Evolutionary conservation across 2,888 invertebrate genomes (phyloP), one percentile per base, ranked within the genome.

Genomic region (Pilophorus perplexus): DNA sequence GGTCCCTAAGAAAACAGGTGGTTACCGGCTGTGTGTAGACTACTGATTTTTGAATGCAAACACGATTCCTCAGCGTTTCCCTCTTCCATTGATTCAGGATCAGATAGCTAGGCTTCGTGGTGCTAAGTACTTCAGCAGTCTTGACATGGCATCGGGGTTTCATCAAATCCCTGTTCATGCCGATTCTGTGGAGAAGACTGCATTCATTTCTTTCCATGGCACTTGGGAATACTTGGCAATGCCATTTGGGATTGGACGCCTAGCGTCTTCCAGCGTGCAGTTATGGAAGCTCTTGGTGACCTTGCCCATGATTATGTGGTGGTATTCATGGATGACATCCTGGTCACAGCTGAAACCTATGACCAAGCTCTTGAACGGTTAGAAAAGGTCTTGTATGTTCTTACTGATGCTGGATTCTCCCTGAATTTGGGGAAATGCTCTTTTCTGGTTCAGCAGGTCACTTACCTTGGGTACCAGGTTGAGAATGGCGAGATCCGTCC

Each of bases 211-310:
- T n/a, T 42, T 12, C 22, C 12, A 64, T 64, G 64, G 64, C 4
- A 5, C 14, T 4, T 60, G 60, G 64, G 52, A 52, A 23, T 52
- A 16, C 22, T 18, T 52, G 22, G 33, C 52, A 14, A 64, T 52
- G 64, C 64, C 52, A 14, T 64, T 52, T 64, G 64, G 52, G 2
- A 40, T 64, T 3, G 2, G 74, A 74, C 73, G 0, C 74, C 74
- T 1, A 66, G 72, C 1, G 71, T 73, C 0, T 75, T 75, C 48
- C 74, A 75, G 44, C 68, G 72, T 8, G 75, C 67, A 62, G 71
- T 77, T 0, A 75, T 70, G 23, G 69, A 69, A n/a, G 72, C 76
- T 6, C 75, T 76, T 27, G 38, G 71, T 48, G 72, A 73, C 2
- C 60, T 76, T 1, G 71, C 72, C 1, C 37, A 46, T 1, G 25